phyloP scores from a whole-genome alignment of 2,113 vertebrate species.

The Martes martes region DNA sequence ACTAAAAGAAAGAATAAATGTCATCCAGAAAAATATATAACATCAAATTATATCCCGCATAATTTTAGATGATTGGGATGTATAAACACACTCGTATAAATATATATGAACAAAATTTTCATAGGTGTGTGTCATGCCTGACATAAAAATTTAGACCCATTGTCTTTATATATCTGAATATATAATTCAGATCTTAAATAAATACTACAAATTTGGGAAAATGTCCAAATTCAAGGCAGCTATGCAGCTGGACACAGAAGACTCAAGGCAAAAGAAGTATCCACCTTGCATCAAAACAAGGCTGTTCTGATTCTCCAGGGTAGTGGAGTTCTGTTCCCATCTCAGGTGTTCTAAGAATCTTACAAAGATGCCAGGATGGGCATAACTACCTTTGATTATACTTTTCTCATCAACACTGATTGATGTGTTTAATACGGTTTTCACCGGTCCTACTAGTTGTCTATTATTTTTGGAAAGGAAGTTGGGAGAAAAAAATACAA shows the following conservation, averaged over 20 bases:
- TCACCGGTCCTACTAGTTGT: slow-evolving; percentile 50
- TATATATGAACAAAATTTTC: neutral
- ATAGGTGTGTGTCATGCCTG: neutral
- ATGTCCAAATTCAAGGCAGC: slow-evolving; percentile 76
- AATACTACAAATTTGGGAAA: slow-evolving; percentile 49
- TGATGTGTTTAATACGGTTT: slow-evolving; percentile 53
- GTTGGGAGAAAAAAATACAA: slow-evolving; percentile 36
- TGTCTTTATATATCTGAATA: slow-evolving; percentile 45
- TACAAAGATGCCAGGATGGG: slow-evolving; percentile 64
- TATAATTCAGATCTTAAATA: slow-evolving; percentile 72
- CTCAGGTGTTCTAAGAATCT: slow-evolving; percentile 72
- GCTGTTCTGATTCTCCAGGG: slow-evolving; percentile 74
- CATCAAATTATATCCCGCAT: neutral
- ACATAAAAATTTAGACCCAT: slow-evolving; percentile 56
- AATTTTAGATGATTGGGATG: slow-evolving; percentile 3
- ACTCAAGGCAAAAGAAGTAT: slow-evolving; percentile 72
- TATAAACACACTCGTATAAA: neutral
- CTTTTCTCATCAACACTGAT: slow-evolving; percentile 70
- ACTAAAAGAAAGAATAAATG: slow-evolving; percentile 39
- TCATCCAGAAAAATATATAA: neutral
- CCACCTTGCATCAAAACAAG: slow-evolving; percentile 78
- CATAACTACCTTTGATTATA: slow-evolving; percentile 63
- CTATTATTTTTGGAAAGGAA: slow-evolving; percentile 53
- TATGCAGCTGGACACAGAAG: slow-evolving; percentile 76
- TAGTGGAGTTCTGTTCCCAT: slow-evolving; percentile 63